Evolutionary conservation across 2,113 vertebrate genomes (phyloP), one percentile per base, ranked within the genome.

Genomic region (Scophthalmus maximus): DNA sequence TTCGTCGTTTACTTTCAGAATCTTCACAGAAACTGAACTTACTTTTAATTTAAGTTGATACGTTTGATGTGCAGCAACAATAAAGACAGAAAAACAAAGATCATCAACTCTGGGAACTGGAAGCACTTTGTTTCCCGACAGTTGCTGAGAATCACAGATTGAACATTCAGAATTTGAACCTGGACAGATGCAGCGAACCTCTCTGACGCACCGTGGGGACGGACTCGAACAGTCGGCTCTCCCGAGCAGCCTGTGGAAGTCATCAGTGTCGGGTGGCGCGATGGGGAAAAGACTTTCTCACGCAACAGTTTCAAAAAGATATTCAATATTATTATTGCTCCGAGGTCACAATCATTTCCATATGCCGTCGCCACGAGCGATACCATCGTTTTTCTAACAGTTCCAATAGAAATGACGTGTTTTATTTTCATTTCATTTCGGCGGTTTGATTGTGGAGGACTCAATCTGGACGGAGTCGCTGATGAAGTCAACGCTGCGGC

Each of bases 251-350:
- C 82, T 86, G 85, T 78, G 71, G 64, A 86, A 87, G 78, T 84
- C 88, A 84, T 89, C 85, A 89, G 68, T 29, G 65, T 87, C 83
- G 52, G 68, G 25, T 80, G 70, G 61, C 66, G 1, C 59, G 55
- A 60, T 10, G 60, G 42, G 73, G 67, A 29, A 66, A 14, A 8
- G 20, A 56, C 17, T 50, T 81, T 82, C 73, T 78, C 79, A 84
- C 58, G 57, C 66, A 60, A 55, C 22, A 34, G 15, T 63, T 80
- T 78, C 23, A 36, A 72, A n/a, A 68, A 71, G 38, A 63, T 23
- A 68, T 61, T 55, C 14, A 50, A 22, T 74, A 47, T 73, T 53
- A 20, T 67, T 78, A 38, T 36, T 56, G 55, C 68, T 65, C 6
- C 2, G 3, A 51, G 55, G 62, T 8, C 1, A 11, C 38, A 58